Conservation (phyloP, 2,113 vertebrate species). For the Calidris pugnax region DNA sequence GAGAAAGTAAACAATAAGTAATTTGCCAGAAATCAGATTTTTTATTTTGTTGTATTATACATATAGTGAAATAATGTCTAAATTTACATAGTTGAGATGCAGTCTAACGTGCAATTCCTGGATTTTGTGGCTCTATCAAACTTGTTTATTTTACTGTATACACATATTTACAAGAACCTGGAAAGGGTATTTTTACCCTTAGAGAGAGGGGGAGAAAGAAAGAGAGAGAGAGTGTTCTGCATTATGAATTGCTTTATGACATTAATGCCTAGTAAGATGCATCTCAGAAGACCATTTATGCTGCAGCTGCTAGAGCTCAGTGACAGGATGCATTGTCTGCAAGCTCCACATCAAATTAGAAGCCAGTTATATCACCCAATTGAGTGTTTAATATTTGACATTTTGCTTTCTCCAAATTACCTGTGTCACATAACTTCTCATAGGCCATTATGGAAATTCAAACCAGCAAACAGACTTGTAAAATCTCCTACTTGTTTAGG, state of each 20-base stretch:
- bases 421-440: constrained; percentile 11
- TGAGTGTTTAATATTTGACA: not conserved
- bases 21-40: not conserved
- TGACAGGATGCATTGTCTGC: not conserved
- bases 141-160: not conserved
- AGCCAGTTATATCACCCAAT: not conserved
- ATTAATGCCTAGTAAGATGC: not conserved
- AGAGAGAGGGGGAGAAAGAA: no score
- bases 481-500: constrained; percentile 14
- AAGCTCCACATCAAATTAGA: not conserved
- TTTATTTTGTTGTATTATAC: not conserved
- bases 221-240: not conserved
- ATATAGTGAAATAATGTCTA: not conserved
- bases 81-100: not conserved
- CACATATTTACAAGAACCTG: not conserved
- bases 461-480: constrained; percentile 22
- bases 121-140: not conserved
- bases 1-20: not conserved
- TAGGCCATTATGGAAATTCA: not conserved
- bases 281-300: not conserved
- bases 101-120: not conserved
- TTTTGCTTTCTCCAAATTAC: constrained; percentile 30
- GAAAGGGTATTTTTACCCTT: not conserved
- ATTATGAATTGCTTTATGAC: not conserved
- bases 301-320: not conserved